Evolutionary conservation across 2,888 invertebrate species (phyloP), one percentile per base, ranked within the genome.

Genomic region (Podabrus alpinus): DNA sequence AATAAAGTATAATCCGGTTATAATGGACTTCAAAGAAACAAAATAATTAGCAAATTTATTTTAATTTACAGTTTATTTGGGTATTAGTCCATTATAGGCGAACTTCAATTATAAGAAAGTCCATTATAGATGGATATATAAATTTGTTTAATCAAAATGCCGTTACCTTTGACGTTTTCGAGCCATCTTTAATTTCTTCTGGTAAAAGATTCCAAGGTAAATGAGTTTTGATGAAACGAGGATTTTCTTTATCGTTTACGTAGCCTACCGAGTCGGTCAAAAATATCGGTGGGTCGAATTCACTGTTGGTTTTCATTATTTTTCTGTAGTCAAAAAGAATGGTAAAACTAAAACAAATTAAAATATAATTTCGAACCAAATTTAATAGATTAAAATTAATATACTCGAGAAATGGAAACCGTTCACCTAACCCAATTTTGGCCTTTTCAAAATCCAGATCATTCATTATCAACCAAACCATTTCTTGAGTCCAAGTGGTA

Each of bases 401-500:
- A n/a, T 86, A 92, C 92, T 93, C 92, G 76, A 93, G 85, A 89
- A 92, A 94, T 4, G 94, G 94, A 82, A 93, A 94, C 82, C 94
- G 86, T 74, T 89, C 87, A n/a, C 88, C 88, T 0, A 92, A 85
- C 7, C 89, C 88, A 19, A 87, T 87, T 75, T 89, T 89, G 0
- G 92, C 92, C 17, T 86, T 86, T 73, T 90, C 87, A 77, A 90
- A 91, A 84, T 94, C 89, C 67, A 92, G 84, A 79, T 92, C 87
- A 76, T 92, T 92, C 74, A 90, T 88, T 61, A 94, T 88, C 74
- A 93, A 87, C 91, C 93, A 94, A 0, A 93, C 90, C 88, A 94
- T 90, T 87, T 94, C 94, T 85, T 94, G 94, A 0, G 92, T 90
- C 94, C 94, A 94, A 15, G 94, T 94, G 17, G 94, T 94, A 4